These are phyloP conservation scores for Falco punctatus DNA, from an alignment of 2,113 vertebrate species.

Conservation along the genomic window DNA sequence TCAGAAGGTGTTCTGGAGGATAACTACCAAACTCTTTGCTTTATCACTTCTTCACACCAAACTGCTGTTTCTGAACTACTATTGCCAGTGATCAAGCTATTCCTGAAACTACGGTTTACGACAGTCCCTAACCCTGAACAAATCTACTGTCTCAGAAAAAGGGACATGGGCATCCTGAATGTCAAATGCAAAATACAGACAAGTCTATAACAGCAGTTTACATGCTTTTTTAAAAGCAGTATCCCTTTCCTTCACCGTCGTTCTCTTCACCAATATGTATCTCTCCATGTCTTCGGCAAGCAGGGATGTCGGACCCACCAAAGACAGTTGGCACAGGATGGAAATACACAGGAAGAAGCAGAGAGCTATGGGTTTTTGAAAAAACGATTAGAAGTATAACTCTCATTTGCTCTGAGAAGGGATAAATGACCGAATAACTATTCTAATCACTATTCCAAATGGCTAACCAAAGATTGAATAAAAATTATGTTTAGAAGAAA, in stretches of 20 bases:
- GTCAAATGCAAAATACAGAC: not conserved
- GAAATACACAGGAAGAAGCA: not conserved
- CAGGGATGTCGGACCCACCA: not conserved
- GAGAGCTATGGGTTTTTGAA: not conserved
- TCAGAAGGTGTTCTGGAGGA: not conserved
- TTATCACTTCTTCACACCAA: not conserved
- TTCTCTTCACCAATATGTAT: not conserved
- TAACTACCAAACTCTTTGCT: not conserved
- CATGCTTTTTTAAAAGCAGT: not conserved
- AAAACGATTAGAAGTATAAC: not conserved
- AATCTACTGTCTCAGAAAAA: not conserved
- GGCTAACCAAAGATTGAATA: not conserved
- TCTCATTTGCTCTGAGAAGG: not conserved
- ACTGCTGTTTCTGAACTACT: not conserved
- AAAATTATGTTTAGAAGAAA: constrained; percentile 18
- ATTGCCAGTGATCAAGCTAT: not conserved
- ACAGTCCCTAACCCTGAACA: not conserved
- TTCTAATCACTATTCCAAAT: not conserved
- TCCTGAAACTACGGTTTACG: not conserved
- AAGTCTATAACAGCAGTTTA: not conserved
- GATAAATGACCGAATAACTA: not conserved
- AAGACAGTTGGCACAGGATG: not conserved
- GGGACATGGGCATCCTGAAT: not conserved
- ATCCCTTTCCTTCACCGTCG: not conserved
- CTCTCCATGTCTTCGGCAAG: not conserved